A percentile compares a stretch with the other conserved stretches of the same genome.
Conservation (phyloP, 2,113 vertebrate genomes). For the Callocephalon fimbriatum region DNA sequence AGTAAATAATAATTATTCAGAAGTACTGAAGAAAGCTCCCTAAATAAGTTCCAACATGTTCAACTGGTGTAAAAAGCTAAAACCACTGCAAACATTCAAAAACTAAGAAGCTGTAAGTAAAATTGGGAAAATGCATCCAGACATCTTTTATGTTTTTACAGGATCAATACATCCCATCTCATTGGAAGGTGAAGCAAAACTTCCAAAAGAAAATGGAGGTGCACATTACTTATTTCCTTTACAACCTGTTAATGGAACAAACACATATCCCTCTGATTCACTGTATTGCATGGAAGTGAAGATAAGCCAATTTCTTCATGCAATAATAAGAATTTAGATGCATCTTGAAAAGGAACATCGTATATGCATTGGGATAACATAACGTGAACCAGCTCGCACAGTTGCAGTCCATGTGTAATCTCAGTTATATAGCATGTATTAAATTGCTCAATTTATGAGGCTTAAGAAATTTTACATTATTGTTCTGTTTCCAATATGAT, state of each 20-base stretch:
- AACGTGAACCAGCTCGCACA: not conserved
- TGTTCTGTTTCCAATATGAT: not conserved
- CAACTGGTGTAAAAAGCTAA: not conserved
- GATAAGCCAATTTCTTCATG: not conserved
- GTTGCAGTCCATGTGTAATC: not conserved
- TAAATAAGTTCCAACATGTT: not conserved
- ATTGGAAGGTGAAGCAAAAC: not conserved
- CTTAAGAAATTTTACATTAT: not conserved
- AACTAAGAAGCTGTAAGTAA: not conserved
- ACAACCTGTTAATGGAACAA: not conserved
- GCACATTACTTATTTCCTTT: not conserved
- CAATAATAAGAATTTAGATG: not conserved
- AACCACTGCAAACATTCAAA: not conserved
- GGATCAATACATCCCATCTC: not conserved
- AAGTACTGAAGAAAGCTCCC: not conserved
- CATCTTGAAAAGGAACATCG: not conserved
- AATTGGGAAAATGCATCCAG: not conserved
- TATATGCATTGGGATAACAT: not conserved
- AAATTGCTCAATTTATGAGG: not conserved
- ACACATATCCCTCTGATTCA: not conserved
- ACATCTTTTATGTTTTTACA: not conserved
- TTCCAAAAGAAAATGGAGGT: not conserved
- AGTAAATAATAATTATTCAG: not conserved
- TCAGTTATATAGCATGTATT: not conserved
- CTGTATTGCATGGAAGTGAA: not conserved